A percentile compares a stretch with the other conserved stretches of the same genome.
phyloP scores from a whole-genome alignment of 2,797 vertebrate species.

The Nyctibius grandis region DNA sequence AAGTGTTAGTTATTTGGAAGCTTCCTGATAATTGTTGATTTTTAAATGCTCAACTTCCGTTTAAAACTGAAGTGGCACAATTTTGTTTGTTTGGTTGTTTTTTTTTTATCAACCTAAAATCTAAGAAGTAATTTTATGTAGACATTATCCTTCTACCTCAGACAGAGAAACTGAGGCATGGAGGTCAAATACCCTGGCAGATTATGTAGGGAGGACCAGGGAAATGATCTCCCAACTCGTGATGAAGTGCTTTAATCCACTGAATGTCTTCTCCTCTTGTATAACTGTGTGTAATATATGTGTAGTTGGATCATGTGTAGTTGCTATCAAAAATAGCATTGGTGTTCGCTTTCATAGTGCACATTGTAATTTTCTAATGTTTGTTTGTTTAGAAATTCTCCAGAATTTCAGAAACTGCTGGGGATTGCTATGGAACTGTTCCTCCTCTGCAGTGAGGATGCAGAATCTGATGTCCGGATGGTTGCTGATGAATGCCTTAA shows the following conservation, averaged over 20 bases:
- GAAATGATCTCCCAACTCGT: background rate
- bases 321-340: background rate
- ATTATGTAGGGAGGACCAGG: background rate
- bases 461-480: conserved; percentile 96
- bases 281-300: background rate
- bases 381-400: conserved; percentile 85
- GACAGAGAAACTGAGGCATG: background rate
- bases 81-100: too few relatives aligned
- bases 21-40: background rate
- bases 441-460: conserved; percentile 93
- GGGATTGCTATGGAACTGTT: conserved; percentile 99
- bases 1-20: background rate
- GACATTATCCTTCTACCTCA: background rate
- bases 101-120: background rate
- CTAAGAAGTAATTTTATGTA: background rate
- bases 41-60: background rate
- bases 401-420: conserved; percentile 96
- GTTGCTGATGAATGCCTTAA: conserved; percentile 99
- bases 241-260: background rate
- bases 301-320: background rate
- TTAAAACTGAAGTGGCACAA: background rate
- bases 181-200: background rate
- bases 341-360: background rate
- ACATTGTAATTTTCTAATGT: background rate
- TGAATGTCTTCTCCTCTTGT: background rate